Evolutionary conservation across 1,140 invertebrate genomes (phyloP), one percentile per base, ranked within the genome.

Genomic region (Nomia melanderi): DNA sequence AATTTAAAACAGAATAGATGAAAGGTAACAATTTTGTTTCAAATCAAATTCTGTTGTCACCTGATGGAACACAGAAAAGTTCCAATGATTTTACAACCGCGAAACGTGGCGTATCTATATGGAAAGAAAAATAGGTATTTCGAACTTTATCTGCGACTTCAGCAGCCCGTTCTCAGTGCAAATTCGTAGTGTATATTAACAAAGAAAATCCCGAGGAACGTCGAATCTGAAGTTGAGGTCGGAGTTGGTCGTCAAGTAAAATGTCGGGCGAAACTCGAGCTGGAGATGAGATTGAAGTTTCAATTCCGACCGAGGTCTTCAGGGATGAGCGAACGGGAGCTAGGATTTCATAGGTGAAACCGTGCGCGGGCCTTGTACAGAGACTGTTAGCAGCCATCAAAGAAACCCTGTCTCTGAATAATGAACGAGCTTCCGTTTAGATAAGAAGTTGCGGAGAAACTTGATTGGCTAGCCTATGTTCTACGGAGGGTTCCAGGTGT

Each of bases 261-360:
- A 83, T 74, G 74, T 82, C 81, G 81, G 57, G 59, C 60, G 79
- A 54, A 82, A 82, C 75, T 75, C 69, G 56, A 70, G 67, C 50
- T 36, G 29, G 11, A 12, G 64, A 59, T 56, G 25, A 60, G 66
- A 70, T 70, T 70, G 74, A 71, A 77, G 74, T 69, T 77, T 60
- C 66, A 71, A 54, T 39, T 54, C 31, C 6, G 41, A 39, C 63
- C 39, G 23, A 41, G 33, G 53, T 57, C 57, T 54, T 54, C 17
- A 56, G 44, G 17, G 36, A 4, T 29, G 27, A 56, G 53, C 33
- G 25, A 44, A 31, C 29, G 39, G n/a, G 29, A 36, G 53, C 12
- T 57, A 66, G 57, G 25, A 41, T 71, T 53, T 77, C 74, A 62
- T 60, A 77, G 65, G 56, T 41, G 44, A 70, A 62, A 76, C 73